Conservation (phyloP, 2,797 vertebrate species). For the Anguilla anguilla region DNA sequence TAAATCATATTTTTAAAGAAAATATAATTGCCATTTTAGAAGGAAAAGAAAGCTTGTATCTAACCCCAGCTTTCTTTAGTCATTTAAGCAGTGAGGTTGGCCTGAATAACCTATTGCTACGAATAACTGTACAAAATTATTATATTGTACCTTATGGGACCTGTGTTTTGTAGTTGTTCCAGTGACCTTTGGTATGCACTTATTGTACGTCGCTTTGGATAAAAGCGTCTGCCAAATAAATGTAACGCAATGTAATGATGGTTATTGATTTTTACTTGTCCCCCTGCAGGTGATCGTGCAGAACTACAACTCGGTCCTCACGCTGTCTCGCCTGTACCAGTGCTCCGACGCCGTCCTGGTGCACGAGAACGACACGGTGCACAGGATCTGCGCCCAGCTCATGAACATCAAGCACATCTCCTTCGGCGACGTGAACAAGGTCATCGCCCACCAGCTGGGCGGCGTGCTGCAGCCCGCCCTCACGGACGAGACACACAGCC, state of each 20-base stretch:
- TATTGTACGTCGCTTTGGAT: too few relatives aligned
- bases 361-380: conserved; percentile 90
- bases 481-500: conserved; percentile 58
- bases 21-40: background rate
- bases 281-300: conserved; percentile 91
- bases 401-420: conserved; percentile 92
- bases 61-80: background rate
- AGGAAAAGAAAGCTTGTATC: background rate
- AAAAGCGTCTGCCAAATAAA: too few relatives aligned
- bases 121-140: background rate
- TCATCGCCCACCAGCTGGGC: conserved; percentile 92
- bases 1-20: background rate
- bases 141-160: too few relatives aligned
- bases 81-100: background rate
- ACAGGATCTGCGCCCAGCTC: conserved; percentile 87
- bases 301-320: conserved; percentile 95
- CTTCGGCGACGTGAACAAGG: conserved; percentile 85
- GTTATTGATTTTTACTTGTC: conserved; percentile 18
- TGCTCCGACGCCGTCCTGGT: conserved; percentile 90
- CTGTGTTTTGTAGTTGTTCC: too few relatives aligned
- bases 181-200: too few relatives aligned
- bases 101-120: background rate
- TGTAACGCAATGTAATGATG: too few relatives aligned
- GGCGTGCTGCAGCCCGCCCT: conserved; percentile 85
- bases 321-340: conserved; percentile 87